phyloP scores from a whole-genome alignment of 2,888 invertebrate species.

The Ctena decussata region DNA sequence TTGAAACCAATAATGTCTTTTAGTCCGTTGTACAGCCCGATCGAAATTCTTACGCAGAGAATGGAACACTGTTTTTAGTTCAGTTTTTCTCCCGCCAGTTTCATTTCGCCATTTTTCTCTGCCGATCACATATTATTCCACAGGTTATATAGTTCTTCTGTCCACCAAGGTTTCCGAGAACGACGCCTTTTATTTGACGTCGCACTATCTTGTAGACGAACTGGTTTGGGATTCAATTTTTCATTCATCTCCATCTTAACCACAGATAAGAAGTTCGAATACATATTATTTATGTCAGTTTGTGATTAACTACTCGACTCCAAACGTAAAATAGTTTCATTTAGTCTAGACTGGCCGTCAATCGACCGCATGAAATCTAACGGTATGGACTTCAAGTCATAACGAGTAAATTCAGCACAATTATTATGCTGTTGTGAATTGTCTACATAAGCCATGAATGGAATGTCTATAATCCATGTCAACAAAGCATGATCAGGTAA shows the following conservation, averaged over 20 bases:
- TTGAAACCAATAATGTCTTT: too few species aligned
- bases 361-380: background rate
- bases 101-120: background rate
- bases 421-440: background rate
- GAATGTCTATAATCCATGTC: conserved; percentile 1
- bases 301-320: background rate
- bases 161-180: background rate
- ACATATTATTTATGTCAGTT: background rate
- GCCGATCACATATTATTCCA: background rate
- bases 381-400: background rate
- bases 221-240: background rate
- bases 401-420: background rate
- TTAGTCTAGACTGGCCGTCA: background rate
- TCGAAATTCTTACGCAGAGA: too few species aligned
- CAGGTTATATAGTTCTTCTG: background rate
- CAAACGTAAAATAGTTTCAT: background rate
- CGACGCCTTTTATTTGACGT: background rate
- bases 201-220: background rate
- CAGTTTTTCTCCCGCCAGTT: too few species aligned
- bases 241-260: background rate
- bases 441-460: background rate
- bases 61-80: too few species aligned
- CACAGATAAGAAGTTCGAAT: background rate
- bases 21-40: too few species aligned
- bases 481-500: background rate